phyloP scores from a whole-genome alignment of 2,888 invertebrate species.

The Drosophila pseudotalamancana region DNA sequence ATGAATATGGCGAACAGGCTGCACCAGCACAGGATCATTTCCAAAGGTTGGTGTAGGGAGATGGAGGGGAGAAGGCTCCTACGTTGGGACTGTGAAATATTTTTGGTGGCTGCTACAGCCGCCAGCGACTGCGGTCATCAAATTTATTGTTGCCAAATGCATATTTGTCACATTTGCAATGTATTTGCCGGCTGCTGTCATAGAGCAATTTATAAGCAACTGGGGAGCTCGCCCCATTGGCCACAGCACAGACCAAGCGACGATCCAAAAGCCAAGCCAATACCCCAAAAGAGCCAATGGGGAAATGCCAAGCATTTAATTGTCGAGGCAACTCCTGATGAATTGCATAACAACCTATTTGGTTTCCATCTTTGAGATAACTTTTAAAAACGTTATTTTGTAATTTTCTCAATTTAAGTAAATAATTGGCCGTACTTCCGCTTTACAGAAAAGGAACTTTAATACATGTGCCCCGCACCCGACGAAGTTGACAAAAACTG shows the following conservation, averaged over 20 bases:
- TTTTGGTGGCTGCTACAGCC: conserved; percentile 64
- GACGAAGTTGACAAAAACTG: conserved; percentile 27
- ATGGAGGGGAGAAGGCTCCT: background rate
- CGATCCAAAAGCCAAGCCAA: conserved; percentile 5
- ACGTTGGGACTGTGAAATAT: conserved; percentile 57
- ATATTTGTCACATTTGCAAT: conserved; percentile 80
- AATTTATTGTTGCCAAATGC: conserved; percentile 78
- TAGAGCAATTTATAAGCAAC: conserved; percentile 76
- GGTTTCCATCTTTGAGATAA: background rate
- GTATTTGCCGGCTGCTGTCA: conserved; percentile 67
- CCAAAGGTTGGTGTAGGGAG: conserved; percentile 15
- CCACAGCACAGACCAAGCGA: conserved; percentile 3
- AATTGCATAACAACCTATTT: background rate
- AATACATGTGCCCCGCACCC: conserved; percentile 1
- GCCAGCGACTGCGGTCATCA: conserved; percentile 70
- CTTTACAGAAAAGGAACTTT: conserved; percentile 12
- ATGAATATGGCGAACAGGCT: conserved; percentile 61
- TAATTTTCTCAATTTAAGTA: background rate
- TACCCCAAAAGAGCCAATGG: conserved; percentile 16
- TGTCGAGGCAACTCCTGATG: conserved; percentile 16
- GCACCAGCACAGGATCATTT: conserved; percentile 25
- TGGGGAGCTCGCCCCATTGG: conserved; percentile 49
- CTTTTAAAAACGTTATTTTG: too few relatives aligned
- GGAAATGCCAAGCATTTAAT: conserved; percentile 25
- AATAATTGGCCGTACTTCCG: conserved; percentile 13